Percentiles rank a stretch among this genome's conserved stretches.
These are phyloP conservation scores for Coregonus ussuriensis DNA, from an alignment of 2,797 vertebrate species.

Conservation along the genomic window DNA sequence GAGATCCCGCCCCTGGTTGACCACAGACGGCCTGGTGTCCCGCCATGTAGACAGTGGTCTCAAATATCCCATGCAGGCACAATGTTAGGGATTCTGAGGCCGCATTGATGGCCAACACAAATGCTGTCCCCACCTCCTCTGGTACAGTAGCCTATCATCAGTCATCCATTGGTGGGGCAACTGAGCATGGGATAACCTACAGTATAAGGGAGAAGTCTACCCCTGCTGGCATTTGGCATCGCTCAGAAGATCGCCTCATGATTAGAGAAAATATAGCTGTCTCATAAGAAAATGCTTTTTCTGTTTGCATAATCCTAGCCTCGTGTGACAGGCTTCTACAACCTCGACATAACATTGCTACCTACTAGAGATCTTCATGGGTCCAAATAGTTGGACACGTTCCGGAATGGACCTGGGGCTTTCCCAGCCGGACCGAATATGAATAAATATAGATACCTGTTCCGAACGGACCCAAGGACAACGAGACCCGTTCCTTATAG, in stretches of 20 bases:
- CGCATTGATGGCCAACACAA: slow-evolving; percentile 54
- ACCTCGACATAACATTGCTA: not conserved
- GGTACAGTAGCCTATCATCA: slow-evolving; percentile 14
- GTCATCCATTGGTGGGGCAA: slow-evolving; percentile 11
- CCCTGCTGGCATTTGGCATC: not conserved
- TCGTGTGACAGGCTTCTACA: not conserved
- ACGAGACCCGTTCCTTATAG: too few species aligned
- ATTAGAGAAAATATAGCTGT: not conserved
- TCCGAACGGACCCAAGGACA: too few species aligned
- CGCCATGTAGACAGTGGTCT: slow-evolving; percentile 52
- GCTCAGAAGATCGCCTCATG: not conserved
- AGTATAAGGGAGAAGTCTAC: not conserved
- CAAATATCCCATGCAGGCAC: slow-evolving; percentile 54
- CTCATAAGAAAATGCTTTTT: not conserved
- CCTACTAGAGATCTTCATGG: too few species aligned
- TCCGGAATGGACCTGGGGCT: too few species aligned
- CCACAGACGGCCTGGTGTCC: not conserved
- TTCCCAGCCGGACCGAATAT: too few species aligned
- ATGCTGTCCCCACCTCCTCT: slow-evolving; percentile 42
- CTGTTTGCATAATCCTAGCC: not conserved
- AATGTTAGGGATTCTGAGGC: slow-evolving; percentile 41
- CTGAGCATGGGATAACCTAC: not conserved
- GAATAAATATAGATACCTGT: too few species aligned
- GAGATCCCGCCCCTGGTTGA: not conserved
- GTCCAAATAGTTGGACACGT: too few species aligned